These are phyloP conservation scores for Urechis unicinctus DNA, from an alignment of 2,888 invertebrate genomes.

Conservation along the genomic window DNA sequence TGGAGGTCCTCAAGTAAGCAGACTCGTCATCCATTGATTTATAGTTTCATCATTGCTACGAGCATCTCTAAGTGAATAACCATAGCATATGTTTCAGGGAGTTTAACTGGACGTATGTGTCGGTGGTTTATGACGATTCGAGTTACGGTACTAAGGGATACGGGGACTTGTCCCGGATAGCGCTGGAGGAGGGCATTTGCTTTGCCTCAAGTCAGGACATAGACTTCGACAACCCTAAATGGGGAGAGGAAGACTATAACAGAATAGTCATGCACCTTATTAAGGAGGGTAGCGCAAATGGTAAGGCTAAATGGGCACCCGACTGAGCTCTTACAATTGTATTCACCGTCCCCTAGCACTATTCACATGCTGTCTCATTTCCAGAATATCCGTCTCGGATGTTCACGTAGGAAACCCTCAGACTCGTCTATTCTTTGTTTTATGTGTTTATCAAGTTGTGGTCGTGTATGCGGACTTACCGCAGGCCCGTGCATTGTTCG, in stretches of 20 bases:
- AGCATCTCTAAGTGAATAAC: no score
- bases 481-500: conserved; percentile 51
- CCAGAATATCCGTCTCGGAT: no score
- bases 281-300: conserved; percentile 53
- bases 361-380: not conserved
- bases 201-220: conserved; percentile 54
- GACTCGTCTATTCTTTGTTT: no score
- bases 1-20: conserved; percentile 55
- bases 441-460: conserved; percentile 9
- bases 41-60: no score
- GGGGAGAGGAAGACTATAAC: conserved; percentile 48
- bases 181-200: conserved; percentile 54
- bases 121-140: conserved; percentile 57
- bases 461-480: conserved; percentile 55
- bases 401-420: no score
- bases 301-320: conserved; percentile 31
- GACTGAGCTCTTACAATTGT: no score
- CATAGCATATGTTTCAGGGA: no score
- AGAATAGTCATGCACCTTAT: conserved; percentile 50
- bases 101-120: conserved; percentile 57
- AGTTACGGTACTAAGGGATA: conserved; percentile 57
- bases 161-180: conserved; percentile 48
- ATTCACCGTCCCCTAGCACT: not conserved
- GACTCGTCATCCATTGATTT: no score
- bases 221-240: conserved; percentile 49